Percentiles rank a stretch among this genome's conserved stretches.
Conservation (phyloP, 2,888 invertebrate species). For the Agrochola litura region DNA sequence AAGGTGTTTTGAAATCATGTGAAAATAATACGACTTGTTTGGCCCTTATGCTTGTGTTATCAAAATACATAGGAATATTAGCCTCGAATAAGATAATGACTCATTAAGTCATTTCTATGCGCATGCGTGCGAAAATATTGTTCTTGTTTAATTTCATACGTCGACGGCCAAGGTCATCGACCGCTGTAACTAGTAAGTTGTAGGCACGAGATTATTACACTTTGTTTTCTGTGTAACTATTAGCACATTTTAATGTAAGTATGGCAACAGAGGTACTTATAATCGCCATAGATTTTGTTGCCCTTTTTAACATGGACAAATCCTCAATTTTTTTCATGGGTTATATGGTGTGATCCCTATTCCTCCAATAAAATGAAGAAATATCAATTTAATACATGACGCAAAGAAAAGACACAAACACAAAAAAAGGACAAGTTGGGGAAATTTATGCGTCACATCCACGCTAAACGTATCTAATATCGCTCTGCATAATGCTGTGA, state of each 20-base stretch:
- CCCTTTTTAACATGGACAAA: neutral
- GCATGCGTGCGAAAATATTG: slow-evolving; percentile 64
- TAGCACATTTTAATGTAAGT: neutral
- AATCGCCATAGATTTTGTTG: neutral
- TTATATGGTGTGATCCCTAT: neutral
- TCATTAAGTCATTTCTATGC: slow-evolving; percentile 54
- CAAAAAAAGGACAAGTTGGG: no score
- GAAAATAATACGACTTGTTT: neutral
- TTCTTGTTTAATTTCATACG: slow-evolving; percentile 69
- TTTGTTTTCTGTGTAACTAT: slow-evolving; percentile 24
- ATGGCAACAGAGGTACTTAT: neutral
- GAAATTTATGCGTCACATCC: no score
- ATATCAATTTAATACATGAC: neutral
- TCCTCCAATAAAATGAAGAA: neutral
- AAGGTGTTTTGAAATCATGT: neutral
- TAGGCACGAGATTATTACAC: slow-evolving; percentile 25
- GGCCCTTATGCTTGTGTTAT: slow-evolving; percentile 1
- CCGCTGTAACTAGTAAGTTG: slow-evolving; percentile 44
- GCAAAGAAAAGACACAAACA: no score
- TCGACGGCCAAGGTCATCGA: slow-evolving; percentile 68
- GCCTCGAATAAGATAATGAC: slow-evolving; percentile 24
- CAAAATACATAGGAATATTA: slow-evolving; percentile 31
- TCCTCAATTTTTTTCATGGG: neutral
- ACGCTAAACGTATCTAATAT: no score
- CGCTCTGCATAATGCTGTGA: no score